Conservation (phyloP, 92 coral and sea anemone genomes). For the Epizoanthus fatuus region DNA sequence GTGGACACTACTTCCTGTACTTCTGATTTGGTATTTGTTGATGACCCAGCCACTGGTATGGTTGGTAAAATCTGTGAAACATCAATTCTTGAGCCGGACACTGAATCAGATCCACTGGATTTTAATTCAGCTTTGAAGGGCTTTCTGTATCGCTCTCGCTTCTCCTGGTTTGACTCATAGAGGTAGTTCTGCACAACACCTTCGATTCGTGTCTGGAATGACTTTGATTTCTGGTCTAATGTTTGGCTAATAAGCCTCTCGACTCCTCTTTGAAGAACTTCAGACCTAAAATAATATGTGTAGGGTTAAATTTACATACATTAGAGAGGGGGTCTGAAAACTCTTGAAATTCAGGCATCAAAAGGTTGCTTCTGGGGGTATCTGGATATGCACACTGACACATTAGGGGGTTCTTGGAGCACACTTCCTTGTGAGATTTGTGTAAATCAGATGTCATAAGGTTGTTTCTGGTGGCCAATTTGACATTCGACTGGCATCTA, state of each 20-base stretch:
- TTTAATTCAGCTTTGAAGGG: conserved; percentile 44
- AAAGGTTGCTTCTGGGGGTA: no score
- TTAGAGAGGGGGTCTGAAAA: not conserved
- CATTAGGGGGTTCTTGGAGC: no score
- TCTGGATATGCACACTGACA: no score
- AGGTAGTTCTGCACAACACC: conserved; percentile 95
- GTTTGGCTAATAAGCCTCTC: conserved; percentile 92
- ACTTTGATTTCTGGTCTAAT: conserved; percentile 79
- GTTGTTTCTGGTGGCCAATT: no score
- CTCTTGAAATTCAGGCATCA: no score
- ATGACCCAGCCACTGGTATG: not conserved
- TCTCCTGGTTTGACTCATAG: conserved; percentile 72
- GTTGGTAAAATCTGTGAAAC: conserved; percentile 64
- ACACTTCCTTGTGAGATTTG: no score
- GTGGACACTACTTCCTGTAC: not conserved
- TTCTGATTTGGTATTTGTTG: conserved; percentile 7
- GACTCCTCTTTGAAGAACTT: conserved; percentile 89
- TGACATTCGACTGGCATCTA: no score
- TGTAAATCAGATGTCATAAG: no score
- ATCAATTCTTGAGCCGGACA: conserved; percentile 29
- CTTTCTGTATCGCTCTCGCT: conserved; percentile 38
- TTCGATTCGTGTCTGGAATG: conserved; percentile 90
- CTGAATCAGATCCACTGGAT: conserved; percentile 34
- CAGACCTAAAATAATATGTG: conserved; percentile 73
- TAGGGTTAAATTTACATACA: not conserved